Evolutionary conservation across 2,113 vertebrate species (phyloP).

Genomic region (Acrocephalus arundinaceus): DNA sequence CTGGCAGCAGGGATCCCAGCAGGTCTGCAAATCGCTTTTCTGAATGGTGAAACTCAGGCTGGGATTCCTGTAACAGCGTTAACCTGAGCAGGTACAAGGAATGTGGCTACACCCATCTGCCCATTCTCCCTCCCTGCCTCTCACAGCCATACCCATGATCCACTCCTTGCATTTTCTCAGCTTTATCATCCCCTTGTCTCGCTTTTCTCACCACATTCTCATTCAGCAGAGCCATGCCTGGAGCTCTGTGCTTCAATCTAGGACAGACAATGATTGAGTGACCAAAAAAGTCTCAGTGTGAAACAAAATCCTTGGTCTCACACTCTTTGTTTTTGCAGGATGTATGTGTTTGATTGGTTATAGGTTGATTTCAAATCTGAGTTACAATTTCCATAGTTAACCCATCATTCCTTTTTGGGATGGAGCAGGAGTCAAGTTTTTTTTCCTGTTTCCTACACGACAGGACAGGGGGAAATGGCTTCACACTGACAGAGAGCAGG

Average conservation of each 20-base stretch:
- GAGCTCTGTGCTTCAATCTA: not conserved
- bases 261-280: not conserved
- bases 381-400: not conserved
- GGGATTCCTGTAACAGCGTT: not conserved
- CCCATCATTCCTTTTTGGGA: not conserved
- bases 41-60: not conserved
- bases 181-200: not conserved
- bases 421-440: not conserved
- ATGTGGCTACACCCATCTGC: constrained; percentile 21
- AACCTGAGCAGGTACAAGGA: not conserved
- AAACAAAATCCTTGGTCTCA: not conserved
- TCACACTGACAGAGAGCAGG: not conserved
- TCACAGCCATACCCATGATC: not conserved
- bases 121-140: not conserved
- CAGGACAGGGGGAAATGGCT: not conserved
- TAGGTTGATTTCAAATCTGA: not conserved
- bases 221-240: rapidly evolving
- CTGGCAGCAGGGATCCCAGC: not conserved
- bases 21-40: not conserved
- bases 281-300: not conserved
- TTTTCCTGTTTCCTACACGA: not conserved
- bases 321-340: not conserved
- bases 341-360: not conserved
- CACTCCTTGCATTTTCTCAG: not conserved
- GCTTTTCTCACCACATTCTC: not conserved